Percentiles rank a stretch among this genome's conserved stretches.
These are phyloP conservation scores for Phalera bucephala DNA, from an alignment of 2,888 invertebrate genomes.

Conservation along the genomic window DNA sequence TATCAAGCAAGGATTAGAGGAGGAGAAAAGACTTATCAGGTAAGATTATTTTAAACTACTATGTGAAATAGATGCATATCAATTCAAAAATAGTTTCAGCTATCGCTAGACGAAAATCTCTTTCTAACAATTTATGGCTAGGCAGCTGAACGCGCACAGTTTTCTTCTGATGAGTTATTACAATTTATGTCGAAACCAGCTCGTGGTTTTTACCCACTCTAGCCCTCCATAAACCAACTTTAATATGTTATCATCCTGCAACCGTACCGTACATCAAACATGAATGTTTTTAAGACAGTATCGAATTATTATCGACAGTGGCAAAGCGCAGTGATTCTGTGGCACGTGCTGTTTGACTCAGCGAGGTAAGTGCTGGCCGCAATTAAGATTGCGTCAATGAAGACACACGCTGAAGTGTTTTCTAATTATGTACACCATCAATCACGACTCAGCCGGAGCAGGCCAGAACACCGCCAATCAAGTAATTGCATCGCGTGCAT, in stretches of 20 bases:
- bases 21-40: no score
- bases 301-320: slow-evolving; percentile 41
- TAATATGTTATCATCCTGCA: slow-evolving; percentile 27
- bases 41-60: no score
- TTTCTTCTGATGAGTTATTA: slow-evolving; percentile 8
- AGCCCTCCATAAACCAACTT: slow-evolving; percentile 30
- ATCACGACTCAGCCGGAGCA: slow-evolving; percentile 69
- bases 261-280: slow-evolving; percentile 31
- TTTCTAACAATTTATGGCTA: no score
- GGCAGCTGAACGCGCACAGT: no score
- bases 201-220: slow-evolving; percentile 27
- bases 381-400: slow-evolving; percentile 79
- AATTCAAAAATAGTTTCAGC: no score
- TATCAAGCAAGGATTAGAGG: no score
- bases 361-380: slow-evolving; percentile 76
- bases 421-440: slow-evolving; percentile 82
- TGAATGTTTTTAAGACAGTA: slow-evolving; percentile 39
- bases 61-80: no score
- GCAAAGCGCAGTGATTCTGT: slow-evolving; percentile 35
- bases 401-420: slow-evolving; percentile 82
- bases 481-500: slow-evolving; percentile 83
- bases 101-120: no score
- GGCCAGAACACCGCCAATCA: slow-evolving; percentile 80
- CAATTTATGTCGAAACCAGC: slow-evolving; percentile 17
- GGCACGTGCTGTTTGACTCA: slow-evolving; percentile 76